These are phyloP conservation scores for Andrena bicolor DNA, from an alignment of 2,888 invertebrate genomes.

Conservation along the genomic window DNA sequence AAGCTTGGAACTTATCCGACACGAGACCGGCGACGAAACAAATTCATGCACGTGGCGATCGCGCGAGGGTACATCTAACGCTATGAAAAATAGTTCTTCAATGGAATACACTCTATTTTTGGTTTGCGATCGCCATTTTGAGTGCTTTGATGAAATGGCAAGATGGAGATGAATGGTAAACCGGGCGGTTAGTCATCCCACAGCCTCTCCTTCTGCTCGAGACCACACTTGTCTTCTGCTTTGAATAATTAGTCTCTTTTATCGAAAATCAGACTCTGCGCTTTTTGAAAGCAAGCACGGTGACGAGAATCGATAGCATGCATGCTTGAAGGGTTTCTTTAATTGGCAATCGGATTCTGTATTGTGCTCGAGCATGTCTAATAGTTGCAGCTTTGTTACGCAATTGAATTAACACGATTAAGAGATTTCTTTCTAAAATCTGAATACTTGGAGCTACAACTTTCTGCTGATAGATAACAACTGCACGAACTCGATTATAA, in stretches of 20 bases:
- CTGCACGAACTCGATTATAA: background rate
- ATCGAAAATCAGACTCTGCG: background rate
- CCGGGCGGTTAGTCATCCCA: background rate
- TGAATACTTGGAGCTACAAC: background rate
- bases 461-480: too few species aligned
- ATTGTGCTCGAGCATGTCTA: background rate
- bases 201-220: background rate
- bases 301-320: constrained; percentile 23
- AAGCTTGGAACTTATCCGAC: constrained; percentile 54
- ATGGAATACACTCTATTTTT: background rate
- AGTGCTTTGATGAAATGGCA: background rate
- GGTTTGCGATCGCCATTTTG: background rate
- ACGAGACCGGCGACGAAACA: constrained; percentile 39
- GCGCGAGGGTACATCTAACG: background rate
- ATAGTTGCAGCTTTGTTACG: background rate
- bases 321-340: constrained; percentile 7
- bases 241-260: background rate
- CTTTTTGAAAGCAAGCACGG: background rate
- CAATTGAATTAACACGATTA: background rate
- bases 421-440: too few species aligned
- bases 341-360: constrained; percentile 2
- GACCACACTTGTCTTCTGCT: background rate
- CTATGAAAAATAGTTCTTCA: background rate
- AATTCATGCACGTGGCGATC: constrained; percentile 42
- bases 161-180: background rate